Evolutionary conservation across 1,140 invertebrate species (phyloP), one percentile per base, ranked within the genome.

Genomic region (Palaemon carinicauda): DNA sequence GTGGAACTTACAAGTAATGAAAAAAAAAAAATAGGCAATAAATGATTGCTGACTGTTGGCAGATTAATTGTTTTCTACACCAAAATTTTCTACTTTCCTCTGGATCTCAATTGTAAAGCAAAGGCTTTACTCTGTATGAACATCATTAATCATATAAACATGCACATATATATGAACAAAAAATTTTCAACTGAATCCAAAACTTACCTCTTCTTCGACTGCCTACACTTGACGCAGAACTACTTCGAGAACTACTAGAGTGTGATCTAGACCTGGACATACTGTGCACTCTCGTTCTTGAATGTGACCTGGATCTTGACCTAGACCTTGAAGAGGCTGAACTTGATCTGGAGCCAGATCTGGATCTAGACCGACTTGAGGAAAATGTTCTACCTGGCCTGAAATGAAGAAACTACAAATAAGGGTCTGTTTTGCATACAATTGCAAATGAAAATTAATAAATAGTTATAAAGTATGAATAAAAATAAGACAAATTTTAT

Each of bases 251-350:
- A 60, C 86, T 60, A 65, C 81, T 74, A 53, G 83, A 71, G 69
- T 84, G 52, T 19, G 82, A 77, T 74, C 85, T 51, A 53, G 69
- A 84, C 21, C 60, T 73, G 54, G 77, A 69, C 31, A 41, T 15
- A 24, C 54, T 21, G 27, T 88, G 69, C 87, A 71, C 74, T 60
- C 88, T 87, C 4, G 87, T 87, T 19, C 78, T 21, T 33, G 89
- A 41, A 12, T 41, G 41, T 1, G 41, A 41, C 3, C 41, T 41
- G 5, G 41, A 41, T 51, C 88, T 87, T 4, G 87, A 89, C n/a
- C 78, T 21, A 24, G 89, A 89, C 60, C 88, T 87, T n/a, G 89
- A 87, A 33, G 87, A 75, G 29, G 84, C 85, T 21, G 90, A 85
- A 33, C 52, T 69, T 3, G 87, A 89, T 14, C 87, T 51, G 2